Base-by-base conservation (phyloP, 2,113 vertebrate species). In the Grammomys surdaster region DNA sequence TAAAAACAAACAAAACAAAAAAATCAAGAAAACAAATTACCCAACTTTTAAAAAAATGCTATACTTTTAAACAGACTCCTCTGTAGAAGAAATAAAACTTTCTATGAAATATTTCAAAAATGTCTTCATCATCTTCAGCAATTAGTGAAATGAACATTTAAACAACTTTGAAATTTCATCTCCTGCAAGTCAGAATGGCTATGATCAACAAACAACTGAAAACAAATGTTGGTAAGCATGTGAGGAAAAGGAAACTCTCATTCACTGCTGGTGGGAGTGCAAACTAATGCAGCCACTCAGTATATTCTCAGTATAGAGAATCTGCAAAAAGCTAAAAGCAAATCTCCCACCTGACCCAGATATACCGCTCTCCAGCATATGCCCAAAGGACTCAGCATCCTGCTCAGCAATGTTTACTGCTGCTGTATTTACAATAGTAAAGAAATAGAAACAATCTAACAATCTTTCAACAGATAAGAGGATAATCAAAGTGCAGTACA, bases 91-190 rank as follows among this genome's bases (percentile, higher is more conserved):
- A 51, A 77, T 77, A 77, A 77, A 77, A 51, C 17, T 31, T 77
- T 46, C 46, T 77, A 51, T 33, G 3, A 77, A 51, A 77, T 51
- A 16, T 51, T 77, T 77, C 8, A 2, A 77, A 51, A 78, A 78
- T 33, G 3, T 51, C 7, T 51, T 51, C 16, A 54, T 56, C 3
- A 31, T 80, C 48, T 80, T 56, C 36, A 80, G 17, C 8, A 56
- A 56, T 80, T 56, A 87, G 69, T 82, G 19, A 88, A 96, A 88
- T 69, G 20, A 84, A 54, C 26, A 82, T 56, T 91, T 82, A 92
- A 93, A 69, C 54, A 58, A 60, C 11, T 58, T 40, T 82, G 36
- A 60, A 60, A 82, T 60, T 40, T 60, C 36, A 82, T 40, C 36
- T 82, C 12, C 40, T 20, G 6, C 22, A 13, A 26, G 24, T 63